Evolutionary conservation across 1,140 invertebrate species (phyloP), one percentile per base, ranked within the genome.

Genomic region (Linepithema humile): DNA sequence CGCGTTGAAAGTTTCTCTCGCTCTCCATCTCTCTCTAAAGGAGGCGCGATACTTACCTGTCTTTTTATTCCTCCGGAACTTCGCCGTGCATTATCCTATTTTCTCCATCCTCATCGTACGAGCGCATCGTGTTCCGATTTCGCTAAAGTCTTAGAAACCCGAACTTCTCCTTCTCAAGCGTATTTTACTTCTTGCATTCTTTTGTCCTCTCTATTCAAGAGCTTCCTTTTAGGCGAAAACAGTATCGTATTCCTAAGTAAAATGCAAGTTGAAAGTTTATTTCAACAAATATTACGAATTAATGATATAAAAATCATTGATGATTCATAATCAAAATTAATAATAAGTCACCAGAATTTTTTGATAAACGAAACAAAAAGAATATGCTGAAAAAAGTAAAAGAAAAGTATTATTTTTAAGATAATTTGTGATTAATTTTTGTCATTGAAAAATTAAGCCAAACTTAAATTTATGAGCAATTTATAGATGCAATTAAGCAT

Each of bases 1-100:
- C 64, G 35, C 48, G 74, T 43, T 77, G 23, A 80, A 80, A 80
- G 48, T 80, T 80, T 80, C 48, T 9, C n/a, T 43, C 62, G 48
- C 75, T 53, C 55, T 29, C 69, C 35, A 45, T 78, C 45, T 38
- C 32, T 53, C 60, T 26, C 9, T 12, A 23, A 50, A 50, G 50
- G 12, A 38, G 62, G 48, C 35, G 35, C 75, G 64, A 70, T 62
- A 38, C 29, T 75, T 35, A 43, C 23, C 26, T 55, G 35, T 65
- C 75, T 70, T 70, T 69, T 80, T 80, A 69, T 26, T 70, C 45
- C 17, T 29, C 17, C 23, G 23, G 35, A 69, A 80, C 62, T 78
- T 78, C n/a, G 75, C 26, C 26, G n/a, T 70, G 75, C 48, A 80
- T 80, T 80, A 80, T 80, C 64, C 48, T 80, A 69, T 80, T 80